A percentile compares a stretch with the other conserved stretches of the same genome.
Evolutionary conservation across 2,113 vertebrate species (phyloP).

Genomic region (Anseranas semipalmata): DNA sequence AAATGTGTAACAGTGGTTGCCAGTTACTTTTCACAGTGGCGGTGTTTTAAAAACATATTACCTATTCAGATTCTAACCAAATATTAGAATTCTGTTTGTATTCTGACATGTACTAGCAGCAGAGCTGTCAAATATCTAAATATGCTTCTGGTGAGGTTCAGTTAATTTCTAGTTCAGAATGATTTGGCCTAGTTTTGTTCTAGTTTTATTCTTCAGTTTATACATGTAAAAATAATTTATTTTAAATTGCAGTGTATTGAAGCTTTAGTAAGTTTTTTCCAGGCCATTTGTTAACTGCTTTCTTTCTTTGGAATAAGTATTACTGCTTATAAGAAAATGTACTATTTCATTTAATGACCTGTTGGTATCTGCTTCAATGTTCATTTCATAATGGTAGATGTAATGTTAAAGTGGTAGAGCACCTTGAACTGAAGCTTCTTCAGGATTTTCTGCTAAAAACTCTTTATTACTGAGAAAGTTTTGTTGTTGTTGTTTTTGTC

Average conservation of each 20-base stretch:
- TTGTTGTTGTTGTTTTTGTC: background rate
- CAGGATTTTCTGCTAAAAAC: conserved; percentile 36
- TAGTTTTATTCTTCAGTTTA: conserved; percentile 11
- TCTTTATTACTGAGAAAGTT: conserved; percentile 24
- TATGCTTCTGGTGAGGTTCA: background rate
- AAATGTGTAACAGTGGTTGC: background rate
- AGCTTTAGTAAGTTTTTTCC: conserved; percentile 34
- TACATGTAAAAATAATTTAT: conserved; percentile 55
- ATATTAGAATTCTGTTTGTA: conserved; percentile 23
- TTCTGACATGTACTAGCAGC: background rate
- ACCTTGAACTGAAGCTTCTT: conserved; percentile 57
- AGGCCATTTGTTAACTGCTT: conserved; percentile 48
- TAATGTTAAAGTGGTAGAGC: conserved; percentile 40
- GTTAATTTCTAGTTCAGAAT: conserved; percentile 21
- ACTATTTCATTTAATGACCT: conserved; percentile 59
- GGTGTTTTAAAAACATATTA: background rate
- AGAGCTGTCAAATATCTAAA: conserved; percentile 31
- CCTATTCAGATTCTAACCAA: conserved; percentile 26
- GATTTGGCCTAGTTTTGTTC: conserved; percentile 6
- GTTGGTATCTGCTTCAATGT: conserved; percentile 52
- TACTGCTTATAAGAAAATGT: conserved; percentile 46
- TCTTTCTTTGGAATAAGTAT: conserved; percentile 35
- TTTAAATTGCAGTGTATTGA: conserved; percentile 35
- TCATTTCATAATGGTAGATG: conserved; percentile 40
- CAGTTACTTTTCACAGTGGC: background rate